Base-by-base conservation (phyloP, 2,797 vertebrate species). In the Pangasius macronema region DNA sequence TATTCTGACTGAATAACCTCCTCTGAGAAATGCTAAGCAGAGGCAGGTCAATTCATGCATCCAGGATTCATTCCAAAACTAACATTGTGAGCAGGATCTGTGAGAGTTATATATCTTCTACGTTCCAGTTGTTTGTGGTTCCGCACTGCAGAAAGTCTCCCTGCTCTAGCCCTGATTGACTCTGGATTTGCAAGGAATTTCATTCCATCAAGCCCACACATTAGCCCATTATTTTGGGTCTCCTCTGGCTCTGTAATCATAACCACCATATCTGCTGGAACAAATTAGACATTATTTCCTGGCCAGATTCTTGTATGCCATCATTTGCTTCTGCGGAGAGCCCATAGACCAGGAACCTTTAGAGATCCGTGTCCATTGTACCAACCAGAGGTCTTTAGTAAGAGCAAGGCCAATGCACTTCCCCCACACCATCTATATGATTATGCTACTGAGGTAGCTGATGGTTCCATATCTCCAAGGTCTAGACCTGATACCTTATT, bases 221-320 rank as follows among this genome's bases (percentile, higher is more conserved):
- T 57, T 33, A 22, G 33, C 20, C 22, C 55, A 59, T 63, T 82
- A 63, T 82, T 63, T 18, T 65, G 7, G 13, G 80, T 65, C 39
- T 59, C 39, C 39, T 14, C 14, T 46, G 59, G 57, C 80, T 46
- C 39, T 36, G 20, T 18, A 59, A 57, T 80, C 30, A 36, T 39
- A 80, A 39, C 57, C 57, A 18, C 27, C 80, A 82, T 82, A 46
- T 82, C 59, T 49, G 24, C 27, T 82, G 59, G 7, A 82, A 20
- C 80, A 63, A 82, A 82, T 30, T 30, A 82, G 39, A n/a, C 27
- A 46, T 30, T 82, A 36, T n/a, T 80, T 33, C 20, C 20, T 79
- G 55, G 33, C 55, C 22, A 80, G 22, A 39, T 5, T 80, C 39
- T 16, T 27, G 24, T 46, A 63, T 16, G 20, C 6, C 7, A 1